Evolutionary conservation across 2,888 invertebrate genomes (phyloP).

Genomic region (Clitarchus hookeri): DNA sequence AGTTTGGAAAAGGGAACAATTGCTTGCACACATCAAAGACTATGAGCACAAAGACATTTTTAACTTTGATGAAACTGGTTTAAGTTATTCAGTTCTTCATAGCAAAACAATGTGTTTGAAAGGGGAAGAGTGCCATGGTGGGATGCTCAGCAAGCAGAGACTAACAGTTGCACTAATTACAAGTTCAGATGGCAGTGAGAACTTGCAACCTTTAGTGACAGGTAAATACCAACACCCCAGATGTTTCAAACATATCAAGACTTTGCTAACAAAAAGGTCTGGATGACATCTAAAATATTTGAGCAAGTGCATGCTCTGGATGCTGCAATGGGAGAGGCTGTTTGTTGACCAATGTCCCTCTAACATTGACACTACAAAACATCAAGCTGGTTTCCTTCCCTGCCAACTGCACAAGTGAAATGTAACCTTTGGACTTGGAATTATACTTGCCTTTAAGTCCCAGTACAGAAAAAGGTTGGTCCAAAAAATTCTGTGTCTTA

Average conservation of each 20-base stretch:
- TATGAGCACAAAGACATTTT: no score
- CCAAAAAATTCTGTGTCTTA: neutral
- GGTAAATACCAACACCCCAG: neutral
- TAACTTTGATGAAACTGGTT: slow-evolving; percentile 22
- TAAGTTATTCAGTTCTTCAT: neutral
- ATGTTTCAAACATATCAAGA: neutral
- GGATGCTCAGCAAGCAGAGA: neutral
- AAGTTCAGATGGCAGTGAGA: slow-evolving; percentile 19
- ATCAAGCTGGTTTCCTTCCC: no score
- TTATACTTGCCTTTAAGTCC: neutral
- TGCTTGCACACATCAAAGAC: no score
- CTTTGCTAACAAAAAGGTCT: neutral
- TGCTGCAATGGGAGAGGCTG: neutral
- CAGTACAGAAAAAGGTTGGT: neutral
- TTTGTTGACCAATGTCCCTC: neutral
- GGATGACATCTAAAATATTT: neutral
- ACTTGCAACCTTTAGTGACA: neutral
- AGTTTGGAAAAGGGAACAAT: no score
- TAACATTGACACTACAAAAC: neutral
- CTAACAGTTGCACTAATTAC: neutral
- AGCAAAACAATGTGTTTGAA: neutral
- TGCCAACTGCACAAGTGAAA: neutral
- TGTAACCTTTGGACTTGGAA: neutral
- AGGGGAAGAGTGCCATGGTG: neutral
- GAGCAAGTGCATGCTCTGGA: neutral